Evolutionary conservation across 2,113 vertebrate genomes (phyloP).

Genomic region (Pachypanchax playfairii): DNA sequence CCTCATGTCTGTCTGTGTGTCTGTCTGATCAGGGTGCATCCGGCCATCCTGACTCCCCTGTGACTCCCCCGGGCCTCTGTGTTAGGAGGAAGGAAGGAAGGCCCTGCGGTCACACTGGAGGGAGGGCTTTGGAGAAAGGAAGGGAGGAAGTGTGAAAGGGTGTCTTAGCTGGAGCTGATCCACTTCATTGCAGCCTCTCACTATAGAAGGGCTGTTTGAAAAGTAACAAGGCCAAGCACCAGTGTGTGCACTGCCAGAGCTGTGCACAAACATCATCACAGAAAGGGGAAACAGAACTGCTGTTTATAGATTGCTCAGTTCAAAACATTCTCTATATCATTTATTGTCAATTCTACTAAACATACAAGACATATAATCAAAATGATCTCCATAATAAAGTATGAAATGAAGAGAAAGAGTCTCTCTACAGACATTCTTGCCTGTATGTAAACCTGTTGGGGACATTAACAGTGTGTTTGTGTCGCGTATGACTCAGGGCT

Average conservation of each 20-base stretch:
- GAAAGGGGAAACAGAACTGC: slow-evolving; percentile 22
- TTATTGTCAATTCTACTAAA: no score
- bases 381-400: no score
- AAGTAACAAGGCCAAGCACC: slow-evolving; percentile 57
- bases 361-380: no score
- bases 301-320: slow-evolving; percentile 29
- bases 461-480: slow-evolving; percentile 17
- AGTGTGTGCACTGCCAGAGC: slow-evolving; percentile 39
- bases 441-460: slow-evolving; percentile 2
- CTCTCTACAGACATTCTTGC: no score
- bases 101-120: slow-evolving; percentile 56
- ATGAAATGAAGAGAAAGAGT: no score
- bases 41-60: slow-evolving; percentile 69
- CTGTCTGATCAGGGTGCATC: slow-evolving; percentile 66
- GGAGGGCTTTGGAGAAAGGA: slow-evolving; percentile 66
- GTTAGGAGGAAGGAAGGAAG: slow-evolving; percentile 74
- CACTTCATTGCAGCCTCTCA: slow-evolving; percentile 66
- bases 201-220: slow-evolving; percentile 70
- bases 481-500: slow-evolving; percentile 34
- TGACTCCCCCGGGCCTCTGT: slow-evolving; percentile 66
- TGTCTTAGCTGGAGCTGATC: slow-evolving; percentile 76
- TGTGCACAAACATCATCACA: slow-evolving; percentile 43
- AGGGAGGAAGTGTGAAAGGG: slow-evolving; percentile 75
- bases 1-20: slow-evolving; percentile 48
- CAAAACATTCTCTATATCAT: slow-evolving; percentile 32